These are phyloP conservation scores for Spicauda simplicius DNA, from an alignment of 2,888 invertebrate species.

Conservation along the genomic window DNA sequence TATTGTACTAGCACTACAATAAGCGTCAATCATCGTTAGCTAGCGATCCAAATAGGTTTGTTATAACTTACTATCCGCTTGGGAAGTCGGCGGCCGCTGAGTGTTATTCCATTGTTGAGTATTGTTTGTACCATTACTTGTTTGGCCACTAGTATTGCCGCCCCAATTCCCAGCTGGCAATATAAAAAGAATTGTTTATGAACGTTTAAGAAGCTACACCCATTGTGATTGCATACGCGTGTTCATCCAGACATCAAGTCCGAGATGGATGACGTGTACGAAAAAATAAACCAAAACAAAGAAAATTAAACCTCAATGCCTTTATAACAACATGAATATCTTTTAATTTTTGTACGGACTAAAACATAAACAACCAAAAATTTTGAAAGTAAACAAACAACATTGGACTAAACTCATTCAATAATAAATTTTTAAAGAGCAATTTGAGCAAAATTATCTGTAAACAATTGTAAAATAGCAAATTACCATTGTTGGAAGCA, in stretches of 20 bases:
- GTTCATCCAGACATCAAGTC: slow-evolving; percentile 16
- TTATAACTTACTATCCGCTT: slow-evolving; percentile 76
- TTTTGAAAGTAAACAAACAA: slow-evolving; percentile 4
- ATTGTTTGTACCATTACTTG: slow-evolving; percentile 76
- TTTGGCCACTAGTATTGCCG: slow-evolving; percentile 74
- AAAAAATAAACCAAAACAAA: slow-evolving; percentile 3
- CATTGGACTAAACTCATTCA: slow-evolving; percentile 25
- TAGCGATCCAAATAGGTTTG: slow-evolving; percentile 33
- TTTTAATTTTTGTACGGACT: not conserved
- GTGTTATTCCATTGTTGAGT: slow-evolving; percentile 82
- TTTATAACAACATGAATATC: not conserved
- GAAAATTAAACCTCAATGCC: not conserved
- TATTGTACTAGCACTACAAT: not conserved
- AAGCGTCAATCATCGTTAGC: slow-evolving; percentile 31
- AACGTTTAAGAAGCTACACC: slow-evolving; percentile 32
- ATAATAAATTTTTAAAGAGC: slow-evolving; percentile 2
- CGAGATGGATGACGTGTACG: not conserved
- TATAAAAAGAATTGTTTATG: slow-evolving; percentile 38
- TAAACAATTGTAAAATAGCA: not conserved
- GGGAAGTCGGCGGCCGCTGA: slow-evolving; percentile 81
- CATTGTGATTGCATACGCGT: slow-evolving; percentile 18
- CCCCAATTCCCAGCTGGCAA: slow-evolving; percentile 80
- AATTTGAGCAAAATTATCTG: slow-evolving; percentile 9
- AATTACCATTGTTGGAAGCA: slow-evolving; percentile 86
- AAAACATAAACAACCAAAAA: not conserved